These are phyloP conservation scores for Rhynchopsitta pachyrhyncha DNA, from an alignment of 2,113 vertebrate genomes.

Conservation along the genomic window DNA sequence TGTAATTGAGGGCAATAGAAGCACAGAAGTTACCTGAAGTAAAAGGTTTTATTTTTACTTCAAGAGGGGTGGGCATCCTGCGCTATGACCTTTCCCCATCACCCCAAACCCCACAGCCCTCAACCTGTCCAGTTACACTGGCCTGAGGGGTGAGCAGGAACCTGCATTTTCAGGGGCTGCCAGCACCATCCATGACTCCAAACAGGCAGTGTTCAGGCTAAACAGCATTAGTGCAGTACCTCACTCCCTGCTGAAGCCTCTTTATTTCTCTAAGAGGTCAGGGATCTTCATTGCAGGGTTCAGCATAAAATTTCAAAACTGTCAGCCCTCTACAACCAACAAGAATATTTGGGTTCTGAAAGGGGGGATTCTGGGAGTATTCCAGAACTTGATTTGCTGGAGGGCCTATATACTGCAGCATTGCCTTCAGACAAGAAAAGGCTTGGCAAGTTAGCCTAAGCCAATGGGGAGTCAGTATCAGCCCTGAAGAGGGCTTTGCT, in stretches of 20 bases:
- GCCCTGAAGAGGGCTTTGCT: not conserved
- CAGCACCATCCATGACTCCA: not conserved
- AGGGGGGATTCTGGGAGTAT: not conserved
- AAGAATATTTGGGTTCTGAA: not conserved
- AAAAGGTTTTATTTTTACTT: not conserved
- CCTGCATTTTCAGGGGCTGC: not conserved
- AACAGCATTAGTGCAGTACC: not conserved
- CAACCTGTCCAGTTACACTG: not conserved
- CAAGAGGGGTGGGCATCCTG: not conserved
- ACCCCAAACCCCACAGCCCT: not conserved
- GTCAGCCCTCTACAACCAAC: not conserved
- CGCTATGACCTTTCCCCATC: not conserved
- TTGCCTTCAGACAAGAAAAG: not conserved
- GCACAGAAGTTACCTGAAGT: not conserved
- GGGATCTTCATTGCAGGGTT: not conserved
- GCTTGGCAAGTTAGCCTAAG: not conserved
- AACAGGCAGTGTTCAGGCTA: not conserved
- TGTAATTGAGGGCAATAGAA: not conserved
- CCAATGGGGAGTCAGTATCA: accelerated
- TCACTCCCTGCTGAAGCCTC: not conserved
- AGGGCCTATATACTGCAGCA: not conserved
- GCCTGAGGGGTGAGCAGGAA: not conserved
- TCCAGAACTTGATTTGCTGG: not conserved
- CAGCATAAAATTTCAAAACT: not conserved
- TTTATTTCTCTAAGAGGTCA: not conserved